These are phyloP conservation scores for Megathymus violae DNA, from an alignment of 1,140 invertebrate genomes.

Conservation along the genomic window DNA sequence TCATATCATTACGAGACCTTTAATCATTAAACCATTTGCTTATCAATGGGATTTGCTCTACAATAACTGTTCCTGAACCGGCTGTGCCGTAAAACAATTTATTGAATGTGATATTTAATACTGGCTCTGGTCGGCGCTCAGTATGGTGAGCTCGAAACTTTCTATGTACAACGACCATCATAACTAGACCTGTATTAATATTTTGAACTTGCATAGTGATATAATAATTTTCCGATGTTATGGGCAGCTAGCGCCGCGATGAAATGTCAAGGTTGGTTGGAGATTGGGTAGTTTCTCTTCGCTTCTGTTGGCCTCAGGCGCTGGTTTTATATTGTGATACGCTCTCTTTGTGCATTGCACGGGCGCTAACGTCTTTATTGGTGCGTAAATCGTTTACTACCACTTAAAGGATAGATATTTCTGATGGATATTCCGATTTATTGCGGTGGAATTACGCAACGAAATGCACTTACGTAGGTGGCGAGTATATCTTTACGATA, in stretches of 20 bases:
- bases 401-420: not conserved
- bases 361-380: constrained; percentile 57
- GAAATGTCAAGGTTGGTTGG: constrained; percentile 49
- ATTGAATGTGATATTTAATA: constrained; percentile 66
- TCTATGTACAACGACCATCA: constrained; percentile 52
- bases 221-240: constrained; percentile 7
- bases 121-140: constrained; percentile 46
- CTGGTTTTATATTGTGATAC: constrained; percentile 62
- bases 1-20: constrained; percentile 25
- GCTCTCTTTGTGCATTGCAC: constrained; percentile 46
- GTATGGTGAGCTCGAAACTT: constrained; percentile 62
- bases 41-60: constrained; percentile 33
- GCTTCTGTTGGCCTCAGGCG: constrained; percentile 62
- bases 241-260: constrained; percentile 38
- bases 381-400: constrained; percentile 40
- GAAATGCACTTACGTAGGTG: not conserved
- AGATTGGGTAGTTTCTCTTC: constrained; percentile 55
- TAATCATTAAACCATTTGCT: constrained; percentile 30
- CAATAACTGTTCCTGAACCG: constrained; percentile 18
- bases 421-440: not conserved
- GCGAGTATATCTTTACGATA: not conserved
- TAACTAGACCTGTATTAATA: constrained; percentile 44
- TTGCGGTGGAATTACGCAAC: not conserved
- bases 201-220: constrained; percentile 31
- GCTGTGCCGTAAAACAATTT: constrained; percentile 44